Evolutionary conservation across 2,888 invertebrate genomes (phyloP), one percentile per base, ranked within the genome.

Genomic region (Mylabris sibirica): DNA sequence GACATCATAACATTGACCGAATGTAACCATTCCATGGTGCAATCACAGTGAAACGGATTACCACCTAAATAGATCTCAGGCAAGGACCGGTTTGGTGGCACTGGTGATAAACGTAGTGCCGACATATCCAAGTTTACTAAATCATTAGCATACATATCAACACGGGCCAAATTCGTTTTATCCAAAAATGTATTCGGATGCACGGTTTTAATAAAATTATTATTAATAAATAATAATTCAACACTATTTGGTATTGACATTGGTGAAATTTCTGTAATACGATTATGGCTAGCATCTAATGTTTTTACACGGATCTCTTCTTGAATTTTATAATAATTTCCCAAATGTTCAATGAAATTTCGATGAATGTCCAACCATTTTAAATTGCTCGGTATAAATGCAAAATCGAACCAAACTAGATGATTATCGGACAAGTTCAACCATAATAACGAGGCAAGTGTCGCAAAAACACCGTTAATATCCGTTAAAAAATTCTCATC

Each of bases 11-110:
- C 94, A 85, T 96, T 96, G 84, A 96, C 92, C 67, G 93, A 89
- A 76, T 95, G 95, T 79, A 97, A 86, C 97, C 97, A 98, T 84
- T 96, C 96, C 95, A 97, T 95, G 72, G 93, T 92, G 86, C 98
- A 97, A 83, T 97, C 96, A 86, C 97, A 98, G 79, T 94, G 92
- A 86, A 97, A 95, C 14, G 97, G 97, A 85, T 98, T 98, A 61
- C 94, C 95, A 72, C 95, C 96, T 75, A 97, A 88, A 84, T 95
- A 96, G 84, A 97, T 94, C 84, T 96, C 95, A 0, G 96, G 95
- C 75, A 95, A 87, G 17, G 90, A 89, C 81, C 91, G 91, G 77
- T 92, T 92, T 61, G 87, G 87, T 20, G 92, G 89, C 77, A 93
- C 91, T 65, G 91, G 89, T n/a, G 92, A 89, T 75, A 95, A 88